These are phyloP conservation scores for Lytechinus pictus DNA, from an alignment of 35 echinoderm and acorn worm genomes.

Conservation along the genomic window DNA sequence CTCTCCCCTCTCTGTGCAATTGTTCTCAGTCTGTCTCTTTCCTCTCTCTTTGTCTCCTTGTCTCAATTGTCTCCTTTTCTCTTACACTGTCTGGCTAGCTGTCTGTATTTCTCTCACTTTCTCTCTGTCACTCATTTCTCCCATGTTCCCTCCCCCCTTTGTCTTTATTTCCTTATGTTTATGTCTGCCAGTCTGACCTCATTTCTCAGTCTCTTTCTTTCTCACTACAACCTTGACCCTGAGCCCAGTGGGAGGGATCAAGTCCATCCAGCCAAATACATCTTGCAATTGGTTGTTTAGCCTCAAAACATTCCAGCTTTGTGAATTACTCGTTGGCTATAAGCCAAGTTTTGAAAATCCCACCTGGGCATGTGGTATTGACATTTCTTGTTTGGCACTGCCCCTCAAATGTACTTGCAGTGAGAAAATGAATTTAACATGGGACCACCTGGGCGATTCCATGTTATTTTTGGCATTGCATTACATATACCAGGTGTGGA, in stretches of 20 bases:
- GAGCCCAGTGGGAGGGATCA: background rate
- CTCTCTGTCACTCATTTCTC: background rate
- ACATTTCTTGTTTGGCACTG: background rate
- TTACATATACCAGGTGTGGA: background rate
- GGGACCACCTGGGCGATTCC: background rate
- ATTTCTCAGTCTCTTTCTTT: background rate
- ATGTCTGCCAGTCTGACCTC: background rate
- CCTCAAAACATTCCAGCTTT: background rate
- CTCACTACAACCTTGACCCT: background rate
- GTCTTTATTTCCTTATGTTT: background rate
- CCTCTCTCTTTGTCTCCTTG: background rate
- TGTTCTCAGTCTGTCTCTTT: no score
- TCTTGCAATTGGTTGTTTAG: background rate
- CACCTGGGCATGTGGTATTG: background rate
- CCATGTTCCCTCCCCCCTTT: background rate
- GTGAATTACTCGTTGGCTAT: background rate
- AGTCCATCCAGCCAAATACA: background rate
- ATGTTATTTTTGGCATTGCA: background rate
- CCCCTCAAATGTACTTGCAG: background rate
- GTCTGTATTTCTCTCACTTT: background rate
- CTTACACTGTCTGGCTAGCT: no score
- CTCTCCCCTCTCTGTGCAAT: background rate
- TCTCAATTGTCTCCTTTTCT: no score
- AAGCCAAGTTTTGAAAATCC: background rate
- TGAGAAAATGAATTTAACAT: background rate